These are phyloP conservation scores for Nemapogon koenigi DNA, from an alignment of 2,888 invertebrate genomes.

Conservation along the genomic window DNA sequence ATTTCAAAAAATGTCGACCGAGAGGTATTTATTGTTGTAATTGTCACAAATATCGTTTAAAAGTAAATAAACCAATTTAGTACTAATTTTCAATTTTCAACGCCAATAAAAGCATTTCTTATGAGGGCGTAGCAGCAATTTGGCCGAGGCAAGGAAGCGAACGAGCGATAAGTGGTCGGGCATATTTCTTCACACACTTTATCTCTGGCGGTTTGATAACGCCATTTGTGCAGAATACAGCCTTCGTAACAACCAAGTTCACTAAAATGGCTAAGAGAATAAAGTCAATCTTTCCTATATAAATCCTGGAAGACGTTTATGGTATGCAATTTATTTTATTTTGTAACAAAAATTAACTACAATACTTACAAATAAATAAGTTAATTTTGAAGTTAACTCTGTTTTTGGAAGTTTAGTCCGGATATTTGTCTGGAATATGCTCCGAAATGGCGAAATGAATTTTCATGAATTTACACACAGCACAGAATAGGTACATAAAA, in stretches of 20 bases:
- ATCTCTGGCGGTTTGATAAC: constrained; percentile 37
- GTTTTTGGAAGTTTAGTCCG: too few species aligned
- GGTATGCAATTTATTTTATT: too few species aligned
- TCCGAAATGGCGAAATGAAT: too few species aligned
- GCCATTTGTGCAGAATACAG: constrained; percentile 39
- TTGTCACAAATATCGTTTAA: constrained; percentile 12
- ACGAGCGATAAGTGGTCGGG: constrained; percentile 26
- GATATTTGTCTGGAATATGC: too few species aligned
- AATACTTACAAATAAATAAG: too few species aligned
- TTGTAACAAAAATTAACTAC: too few species aligned
- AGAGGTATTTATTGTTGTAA: too few species aligned
- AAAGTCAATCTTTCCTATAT: constrained; percentile 49
- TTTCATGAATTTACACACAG: too few species aligned
- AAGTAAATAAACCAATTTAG: constrained; percentile 22
- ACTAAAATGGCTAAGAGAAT: constrained; percentile 45
- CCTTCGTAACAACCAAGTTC: constrained; percentile 40
- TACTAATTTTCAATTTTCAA: constrained; percentile 16
- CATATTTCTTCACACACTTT: constrained; percentile 20
- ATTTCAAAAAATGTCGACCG: too few species aligned
- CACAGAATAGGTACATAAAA: too few species aligned
- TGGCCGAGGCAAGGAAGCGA: constrained; percentile 8
- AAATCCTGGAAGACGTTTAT: constrained; percentile 39
- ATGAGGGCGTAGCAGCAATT: constrained; percentile 10
- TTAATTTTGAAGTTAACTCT: too few species aligned
- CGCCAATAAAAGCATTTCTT: constrained; percentile 1